Percentiles rank a stretch among this genome's conserved stretches.
Conservation (phyloP, 2,888 invertebrate species). For the Rhopalosiphum nymphaeae region DNA sequence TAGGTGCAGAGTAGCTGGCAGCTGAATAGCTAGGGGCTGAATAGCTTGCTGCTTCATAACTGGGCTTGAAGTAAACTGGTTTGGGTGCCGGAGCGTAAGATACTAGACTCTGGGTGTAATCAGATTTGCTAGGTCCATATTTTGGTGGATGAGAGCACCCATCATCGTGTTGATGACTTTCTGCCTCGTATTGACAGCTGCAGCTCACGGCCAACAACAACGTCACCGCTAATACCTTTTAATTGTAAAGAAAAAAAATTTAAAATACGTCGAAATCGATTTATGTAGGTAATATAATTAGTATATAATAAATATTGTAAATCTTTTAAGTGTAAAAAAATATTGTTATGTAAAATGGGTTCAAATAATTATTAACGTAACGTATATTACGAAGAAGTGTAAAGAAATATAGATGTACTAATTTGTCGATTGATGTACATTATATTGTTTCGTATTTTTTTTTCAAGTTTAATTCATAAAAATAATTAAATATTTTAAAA, state of each 20-base stretch:
- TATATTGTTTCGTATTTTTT: background rate
- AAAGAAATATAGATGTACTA: background rate
- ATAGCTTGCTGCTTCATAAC: constrained; percentile 50
- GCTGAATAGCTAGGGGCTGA: background rate
- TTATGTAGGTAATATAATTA: background rate
- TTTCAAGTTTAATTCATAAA: background rate
- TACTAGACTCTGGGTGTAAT: constrained; percentile 7
- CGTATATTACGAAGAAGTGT: background rate
- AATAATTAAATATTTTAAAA: background rate
- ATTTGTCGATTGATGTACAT: background rate
- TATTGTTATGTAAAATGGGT: background rate
- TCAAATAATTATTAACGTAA: background rate
- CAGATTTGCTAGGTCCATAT: constrained; percentile 52
- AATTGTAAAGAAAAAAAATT: background rate
- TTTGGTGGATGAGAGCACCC: constrained; percentile 53
- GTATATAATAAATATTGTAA: background rate
- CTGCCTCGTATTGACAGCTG: constrained; percentile 49
- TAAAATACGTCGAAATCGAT: background rate
- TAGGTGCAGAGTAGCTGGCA: background rate
- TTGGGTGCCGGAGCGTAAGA: constrained; percentile 24
- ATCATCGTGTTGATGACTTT: constrained; percentile 56
- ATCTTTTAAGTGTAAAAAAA: background rate
- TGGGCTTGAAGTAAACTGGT: constrained; percentile 52
- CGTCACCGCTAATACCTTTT: constrained; percentile 55
- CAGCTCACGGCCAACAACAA: constrained; percentile 50